Evolutionary conservation across 2,888 invertebrate genomes (phyloP).

Genomic region (Eucriotettix oculatus): DNA sequence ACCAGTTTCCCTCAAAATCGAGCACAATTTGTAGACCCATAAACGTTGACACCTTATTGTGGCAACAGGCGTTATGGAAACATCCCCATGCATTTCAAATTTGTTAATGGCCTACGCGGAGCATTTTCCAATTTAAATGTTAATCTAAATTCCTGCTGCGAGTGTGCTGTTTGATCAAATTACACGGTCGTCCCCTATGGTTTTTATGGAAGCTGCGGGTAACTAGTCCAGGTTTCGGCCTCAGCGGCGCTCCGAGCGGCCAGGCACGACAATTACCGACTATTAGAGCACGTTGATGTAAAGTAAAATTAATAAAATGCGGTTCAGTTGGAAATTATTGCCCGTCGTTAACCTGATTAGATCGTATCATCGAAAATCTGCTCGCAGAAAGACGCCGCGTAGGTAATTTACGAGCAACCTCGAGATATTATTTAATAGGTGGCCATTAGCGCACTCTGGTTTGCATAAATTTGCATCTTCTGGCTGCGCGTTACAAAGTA

Average conservation of each 20-base stretch:
- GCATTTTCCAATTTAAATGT: background rate
- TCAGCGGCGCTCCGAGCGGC: background rate
- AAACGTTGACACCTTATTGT: no score
- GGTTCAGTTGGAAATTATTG: background rate
- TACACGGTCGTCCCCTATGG: background rate
- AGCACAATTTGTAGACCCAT: no score
- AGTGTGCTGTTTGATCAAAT: background rate
- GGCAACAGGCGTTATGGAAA: background rate
- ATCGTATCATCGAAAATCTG: no score
- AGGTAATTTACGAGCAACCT: no score
- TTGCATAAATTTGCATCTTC: no score
- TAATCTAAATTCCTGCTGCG: background rate
- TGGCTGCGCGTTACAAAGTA: no score
- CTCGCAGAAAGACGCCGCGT: no score
- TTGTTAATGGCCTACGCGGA: background rate
- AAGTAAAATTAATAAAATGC: background rate
- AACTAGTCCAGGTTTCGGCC: background rate
- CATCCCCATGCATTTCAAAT: background rate
- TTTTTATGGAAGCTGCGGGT: background rate
- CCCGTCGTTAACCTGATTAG: no score
- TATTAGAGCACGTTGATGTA: background rate
- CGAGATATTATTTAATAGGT: no score
- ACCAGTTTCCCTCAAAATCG: no score
- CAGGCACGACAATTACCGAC: background rate
- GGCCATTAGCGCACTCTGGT: no score